Conservation (phyloP, 2,113 vertebrate species). For the Plectropomus leopardus region DNA sequence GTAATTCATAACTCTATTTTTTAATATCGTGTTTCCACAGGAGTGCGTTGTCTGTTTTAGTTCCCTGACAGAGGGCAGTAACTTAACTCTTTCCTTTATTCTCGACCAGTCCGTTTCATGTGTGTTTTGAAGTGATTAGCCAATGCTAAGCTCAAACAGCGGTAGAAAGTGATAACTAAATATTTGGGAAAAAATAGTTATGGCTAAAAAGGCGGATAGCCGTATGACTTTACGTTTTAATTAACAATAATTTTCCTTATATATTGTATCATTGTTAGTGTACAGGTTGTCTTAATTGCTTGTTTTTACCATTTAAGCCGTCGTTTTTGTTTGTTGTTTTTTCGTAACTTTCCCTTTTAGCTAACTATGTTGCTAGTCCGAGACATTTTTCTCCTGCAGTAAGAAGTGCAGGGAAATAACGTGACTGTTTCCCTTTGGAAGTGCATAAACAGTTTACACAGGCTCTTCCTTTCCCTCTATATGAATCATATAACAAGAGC, state of each 20-base stretch:
- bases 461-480: constrained; percentile 66
- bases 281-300: not conserved
- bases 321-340: too few species aligned
- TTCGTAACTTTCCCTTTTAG: too few species aligned
- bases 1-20: not conserved
- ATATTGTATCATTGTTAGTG: not conserved
- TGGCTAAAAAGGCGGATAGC: not conserved
- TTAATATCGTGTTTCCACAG: not conserved
- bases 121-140: not conserved
- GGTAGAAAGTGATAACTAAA: not conserved
- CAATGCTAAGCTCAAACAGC: not conserved
- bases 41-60: not conserved
- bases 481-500: constrained; percentile 78
- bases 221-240: not conserved
- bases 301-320: not conserved
- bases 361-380: not conserved
- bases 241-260: not conserved
- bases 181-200: not conserved
- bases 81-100: not conserved
- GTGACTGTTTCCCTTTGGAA: constrained; percentile 47
- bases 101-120: not conserved
- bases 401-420: constrained; percentile 30
- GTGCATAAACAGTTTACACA: constrained; percentile 73
- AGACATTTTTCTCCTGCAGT: not conserved
- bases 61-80: not conserved